phyloP scores from a whole-genome alignment of 37 sponge, comb jelly and placozoan genomes.

The Diacarnus erythraeanus region DNA sequence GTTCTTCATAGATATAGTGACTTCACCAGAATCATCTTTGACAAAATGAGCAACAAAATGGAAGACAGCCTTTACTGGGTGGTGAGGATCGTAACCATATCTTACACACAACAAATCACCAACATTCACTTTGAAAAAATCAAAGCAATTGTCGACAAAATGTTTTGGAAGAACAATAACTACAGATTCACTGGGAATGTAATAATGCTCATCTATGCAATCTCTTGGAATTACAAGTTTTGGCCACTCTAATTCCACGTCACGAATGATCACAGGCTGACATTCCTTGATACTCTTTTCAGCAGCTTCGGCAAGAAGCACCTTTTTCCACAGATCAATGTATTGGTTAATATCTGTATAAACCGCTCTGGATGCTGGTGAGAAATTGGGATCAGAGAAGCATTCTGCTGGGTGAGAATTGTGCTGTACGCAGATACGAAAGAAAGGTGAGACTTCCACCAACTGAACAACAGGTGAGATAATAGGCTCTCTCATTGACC shows the following conservation, averaged over 20 bases:
- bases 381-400: constrained; percentile 45
- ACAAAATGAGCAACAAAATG: constrained; percentile 57
- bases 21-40: not conserved
- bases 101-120: constrained; percentile 73
- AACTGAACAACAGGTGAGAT: constrained; percentile 54
- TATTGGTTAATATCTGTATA: constrained; percentile 49
- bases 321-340: constrained; percentile 54
- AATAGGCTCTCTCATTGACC: constrained; percentile 20
- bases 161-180: constrained; percentile 4
- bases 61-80: constrained; percentile 38
- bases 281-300: constrained; percentile 35
- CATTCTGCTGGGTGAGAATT: constrained; percentile 57
- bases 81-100: constrained; percentile 19
- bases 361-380: constrained; percentile 32
- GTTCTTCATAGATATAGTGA: constrained; percentile 13
- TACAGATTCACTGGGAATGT: constrained; percentile 9
- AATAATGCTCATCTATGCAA: constrained; percentile 27
- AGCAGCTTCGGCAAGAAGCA: constrained; percentile 72
- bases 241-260: constrained; percentile 68
- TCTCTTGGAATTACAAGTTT: constrained; percentile 19
- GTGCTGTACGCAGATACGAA: constrained; percentile 67
- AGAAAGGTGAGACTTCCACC: constrained; percentile 38
- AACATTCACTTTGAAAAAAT: constrained; percentile 38
- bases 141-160: constrained; percentile 11
- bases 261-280: constrained; percentile 11